Base-by-base conservation (phyloP, 2,797 vertebrate genomes). In the Ciconia nigra region DNA sequence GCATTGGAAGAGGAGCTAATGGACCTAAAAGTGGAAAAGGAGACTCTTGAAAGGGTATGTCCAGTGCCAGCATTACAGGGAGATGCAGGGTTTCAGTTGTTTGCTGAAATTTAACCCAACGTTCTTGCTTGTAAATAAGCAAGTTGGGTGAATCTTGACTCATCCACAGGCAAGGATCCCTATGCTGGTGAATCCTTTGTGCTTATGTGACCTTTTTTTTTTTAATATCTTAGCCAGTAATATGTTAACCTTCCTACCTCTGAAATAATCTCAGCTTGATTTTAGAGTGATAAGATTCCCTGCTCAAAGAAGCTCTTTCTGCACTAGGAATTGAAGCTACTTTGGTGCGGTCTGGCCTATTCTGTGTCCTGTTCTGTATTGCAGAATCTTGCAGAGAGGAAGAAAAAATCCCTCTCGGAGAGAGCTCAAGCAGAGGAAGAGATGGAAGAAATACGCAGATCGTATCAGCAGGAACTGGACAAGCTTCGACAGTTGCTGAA, bases 311-410 rank as follows among this genome's bases (percentile, higher is more conserved):
- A 54, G 13, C 13, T 24, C 46, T 66, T 94, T 37, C 16, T 84
- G 22, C 47, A 33, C 0, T 0, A 83, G 47, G 51, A 65, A 49
- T 21, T 78, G 29, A 61, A 65, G 58, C 61, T 95, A 7, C 33
- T 69, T 47, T 15, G 28, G 29, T 88, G 35, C 54, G 35, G 13
- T 25, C 28, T 91, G 90, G 12, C 19, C 35, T 72, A 2, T 65
- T 57, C 41, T 57, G 0, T 61, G 25, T 79, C 13, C 18, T 72
- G 24, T 58, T 89, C 15, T 85, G 14, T 71, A 3, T 59, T 90
- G 83, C 91, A 99, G 99, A 98, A 97, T n/a, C 98, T 99, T 51
- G 98, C 96, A 19, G 99, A 99, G 89, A 99, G 99, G 95, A 99
- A 99, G 97, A 99, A 96, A 96, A 99, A 99, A 96, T 99, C 99